Conservation (phyloP, 2,888 invertebrate species). For the Limnephilus marmoratus region DNA sequence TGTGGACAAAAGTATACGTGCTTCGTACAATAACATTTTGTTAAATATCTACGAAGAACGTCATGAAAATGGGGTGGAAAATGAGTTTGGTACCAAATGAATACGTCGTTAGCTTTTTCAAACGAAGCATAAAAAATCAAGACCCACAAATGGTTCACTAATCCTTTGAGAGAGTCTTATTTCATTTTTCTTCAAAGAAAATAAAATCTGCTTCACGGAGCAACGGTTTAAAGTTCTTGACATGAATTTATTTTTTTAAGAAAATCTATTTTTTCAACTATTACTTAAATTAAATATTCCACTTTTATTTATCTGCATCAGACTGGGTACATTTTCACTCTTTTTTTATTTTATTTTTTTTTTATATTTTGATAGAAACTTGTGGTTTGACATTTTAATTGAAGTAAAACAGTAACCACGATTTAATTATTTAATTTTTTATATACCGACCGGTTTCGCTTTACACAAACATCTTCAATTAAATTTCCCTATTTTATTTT, state of each 20-base stretch:
- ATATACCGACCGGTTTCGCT: no score
- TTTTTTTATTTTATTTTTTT: no score
- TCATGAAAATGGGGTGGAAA: background rate
- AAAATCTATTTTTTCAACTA: no score
- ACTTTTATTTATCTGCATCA: no score
- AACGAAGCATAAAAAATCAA: background rate
- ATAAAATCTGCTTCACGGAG: background rate
- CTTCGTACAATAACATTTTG: background rate
- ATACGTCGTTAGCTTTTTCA: slow-evolving; percentile 2
- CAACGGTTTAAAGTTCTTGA: background rate
- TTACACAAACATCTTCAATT: no score
- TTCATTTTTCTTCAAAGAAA: background rate
- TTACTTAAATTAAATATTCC: no score
- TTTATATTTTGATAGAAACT: no score
- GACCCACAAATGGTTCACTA: background rate
- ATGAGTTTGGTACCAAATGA: background rate
- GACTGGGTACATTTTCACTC: no score
- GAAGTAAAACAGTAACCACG: no score
- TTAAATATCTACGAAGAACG: background rate
- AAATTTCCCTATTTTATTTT: no score
- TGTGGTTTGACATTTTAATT: no score
- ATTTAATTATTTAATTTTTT: no score
- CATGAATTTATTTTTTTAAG: background rate
- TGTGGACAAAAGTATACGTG: background rate
- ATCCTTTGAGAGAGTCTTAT: background rate